Conservation (phyloP, 2,113 vertebrate genomes). For the Nicator chloris region DNA sequence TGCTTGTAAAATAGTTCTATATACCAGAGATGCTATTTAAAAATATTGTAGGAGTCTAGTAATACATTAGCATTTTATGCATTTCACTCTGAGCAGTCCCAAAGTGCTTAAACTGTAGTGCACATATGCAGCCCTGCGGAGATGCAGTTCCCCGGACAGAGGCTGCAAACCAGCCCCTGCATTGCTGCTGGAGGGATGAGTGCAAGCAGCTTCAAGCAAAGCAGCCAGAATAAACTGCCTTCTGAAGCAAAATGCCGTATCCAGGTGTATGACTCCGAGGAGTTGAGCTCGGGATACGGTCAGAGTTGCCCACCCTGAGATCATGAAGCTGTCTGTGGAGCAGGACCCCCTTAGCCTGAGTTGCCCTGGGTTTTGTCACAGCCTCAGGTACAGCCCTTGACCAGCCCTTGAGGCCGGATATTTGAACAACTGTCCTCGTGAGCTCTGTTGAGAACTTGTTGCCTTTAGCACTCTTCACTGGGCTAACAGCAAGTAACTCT, state of each 20-base stretch:
- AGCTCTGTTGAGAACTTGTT: not conserved
- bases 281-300: not conserved
- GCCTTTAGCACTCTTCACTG: not conserved
- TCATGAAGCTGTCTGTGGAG: rapidly evolving
- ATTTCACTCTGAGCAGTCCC: not conserved
- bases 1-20: constrained; percentile 49
- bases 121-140: not conserved
- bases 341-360: rapidly evolving
- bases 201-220: not conserved
- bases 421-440: rapidly evolving
- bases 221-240: not conserved
- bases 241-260: not conserved
- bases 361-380: not conserved
- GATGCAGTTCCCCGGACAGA: not conserved
- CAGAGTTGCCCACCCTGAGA: not conserved
- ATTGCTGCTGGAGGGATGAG: not conserved
- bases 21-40: constrained; percentile 44
- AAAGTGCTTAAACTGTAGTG: not conserved
- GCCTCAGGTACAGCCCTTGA: rapidly evolving
- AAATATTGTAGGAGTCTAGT: constrained; percentile 63
- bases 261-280: not conserved
- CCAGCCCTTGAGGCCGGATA: rapidly evolving
- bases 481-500: not conserved
- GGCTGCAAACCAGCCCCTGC: not conserved
- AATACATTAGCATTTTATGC: constrained; percentile 53